These are phyloP conservation scores for Asarcornis scutulata DNA, from an alignment of 2,113 vertebrate species.

Conservation along the genomic window DNA sequence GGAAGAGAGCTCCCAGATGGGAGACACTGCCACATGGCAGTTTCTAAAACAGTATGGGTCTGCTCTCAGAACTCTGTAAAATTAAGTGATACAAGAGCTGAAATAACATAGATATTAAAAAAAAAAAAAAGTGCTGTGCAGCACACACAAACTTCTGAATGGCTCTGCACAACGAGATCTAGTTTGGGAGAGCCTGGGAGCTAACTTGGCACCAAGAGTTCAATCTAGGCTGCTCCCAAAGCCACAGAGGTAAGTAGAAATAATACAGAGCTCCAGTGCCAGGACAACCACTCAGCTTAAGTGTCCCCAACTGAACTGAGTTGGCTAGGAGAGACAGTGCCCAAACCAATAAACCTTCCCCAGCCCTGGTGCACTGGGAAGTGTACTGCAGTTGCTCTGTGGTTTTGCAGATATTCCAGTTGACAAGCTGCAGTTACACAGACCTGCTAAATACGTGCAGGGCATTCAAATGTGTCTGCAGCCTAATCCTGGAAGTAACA, in stretches of 20 bases:
- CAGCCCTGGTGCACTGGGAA: accelerated
- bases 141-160: neutral
- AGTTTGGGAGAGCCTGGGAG: neutral
- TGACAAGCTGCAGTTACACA: neutral
- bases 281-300: neutral
- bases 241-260: neutral
- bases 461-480: accelerated
- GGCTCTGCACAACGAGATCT: neutral
- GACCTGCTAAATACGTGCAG: neutral
- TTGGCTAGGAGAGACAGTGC: accelerated
- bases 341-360: neutral
- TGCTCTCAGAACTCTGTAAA: too few relatives aligned
- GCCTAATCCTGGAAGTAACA: neutral
- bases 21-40: neutral
- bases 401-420: neutral
- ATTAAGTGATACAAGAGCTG: neutral
- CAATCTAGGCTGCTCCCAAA: neutral
- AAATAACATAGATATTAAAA: neutral
- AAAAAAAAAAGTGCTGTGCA: neutral
- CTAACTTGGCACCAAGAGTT: neutral
- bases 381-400: accelerated
- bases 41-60: neutral
- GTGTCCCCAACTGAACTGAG: neutral
- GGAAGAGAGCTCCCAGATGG: neutral
- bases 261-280: neutral